Evolutionary conservation across 2,113 vertebrate species (phyloP), one percentile per base, ranked within the genome.

Genomic region (Dipodomys spectabilis): DNA sequence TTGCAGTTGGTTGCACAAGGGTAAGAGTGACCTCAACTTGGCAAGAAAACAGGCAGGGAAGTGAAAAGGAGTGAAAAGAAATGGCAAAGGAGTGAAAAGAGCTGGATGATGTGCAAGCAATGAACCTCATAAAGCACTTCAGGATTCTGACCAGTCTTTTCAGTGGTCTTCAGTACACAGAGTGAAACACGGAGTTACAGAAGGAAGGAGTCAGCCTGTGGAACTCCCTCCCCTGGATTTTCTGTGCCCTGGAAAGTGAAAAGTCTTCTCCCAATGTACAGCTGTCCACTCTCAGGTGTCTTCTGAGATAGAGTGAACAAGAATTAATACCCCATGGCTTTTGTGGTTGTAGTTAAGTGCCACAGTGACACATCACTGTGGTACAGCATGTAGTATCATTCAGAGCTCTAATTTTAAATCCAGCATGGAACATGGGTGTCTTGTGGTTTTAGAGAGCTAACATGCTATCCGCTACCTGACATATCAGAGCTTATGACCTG

Each of bases 321-420:
- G 71, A 27, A 4, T 12, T 1, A 1, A 45, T 0, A 5, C 30
- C 4, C 2, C 1, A 0, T 1, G 0, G 49, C 73, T 57, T 32
- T 44, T 16, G 45, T 0, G 30, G 60, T 32, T 20, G 7, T 7
- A 22, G 12, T 30, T 15, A 25, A 23, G 11, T 27, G 4, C 6
- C 15, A 39, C 5, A 39, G 39, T 39, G 39, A 39, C 0, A 7
- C 7, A 19, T 19, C 62, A 0, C 13, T n/a, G 28, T 30, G 53
- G 72, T 68, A 49, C 1, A 19, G 0, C 12, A 4, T 53, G 23
- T 30, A 39, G 27, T 11, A 28, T 30, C 32, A 27, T 4, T 2
- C 15, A 35, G 9, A 25, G 18, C 16, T 2, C 32, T 11, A 2
- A 19, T 72, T 35, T 11, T 68, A 92, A 86, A 25, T 25, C 64